These are phyloP conservation scores for Neoarius graeffei DNA, from an alignment of 2,113 vertebrate genomes.

Conservation along the genomic window DNA sequence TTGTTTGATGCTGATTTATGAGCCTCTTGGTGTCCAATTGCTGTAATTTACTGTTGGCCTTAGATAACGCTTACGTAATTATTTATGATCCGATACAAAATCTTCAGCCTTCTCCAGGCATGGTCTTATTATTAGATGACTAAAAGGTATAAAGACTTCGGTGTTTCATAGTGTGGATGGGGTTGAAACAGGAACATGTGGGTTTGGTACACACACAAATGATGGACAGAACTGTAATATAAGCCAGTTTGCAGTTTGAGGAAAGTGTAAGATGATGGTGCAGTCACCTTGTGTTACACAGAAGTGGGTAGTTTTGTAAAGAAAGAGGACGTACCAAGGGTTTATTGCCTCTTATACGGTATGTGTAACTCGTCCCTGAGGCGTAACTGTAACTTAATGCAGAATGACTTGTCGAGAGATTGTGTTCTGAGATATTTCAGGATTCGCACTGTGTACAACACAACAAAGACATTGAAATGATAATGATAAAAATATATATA, in stretches of 20 bases:
- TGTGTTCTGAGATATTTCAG: background rate
- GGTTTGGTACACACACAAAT: background rate
- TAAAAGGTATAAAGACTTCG: background rate
- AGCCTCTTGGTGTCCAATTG: conserved; percentile 16
- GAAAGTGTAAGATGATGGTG: background rate
- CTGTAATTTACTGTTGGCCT: conserved; percentile 7
- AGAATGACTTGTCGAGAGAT: background rate
- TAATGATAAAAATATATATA: background rate
- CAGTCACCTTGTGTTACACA: background rate
- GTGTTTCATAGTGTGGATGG: background rate
- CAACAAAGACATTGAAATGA: background rate
- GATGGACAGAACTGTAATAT: background rate
- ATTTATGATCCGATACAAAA: conserved; percentile 5
- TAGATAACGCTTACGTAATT: background rate
- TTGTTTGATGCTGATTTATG: conserved; percentile 23
- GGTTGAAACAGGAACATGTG: background rate
- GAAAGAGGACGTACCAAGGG: background rate
- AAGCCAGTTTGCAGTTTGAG: conserved; percentile 2
- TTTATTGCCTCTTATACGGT: background rate
- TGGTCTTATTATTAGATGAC: background rate
- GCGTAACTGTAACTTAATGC: background rate
- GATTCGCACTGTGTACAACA: background rate
- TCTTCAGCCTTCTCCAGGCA: background rate
- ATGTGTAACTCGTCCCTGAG: background rate
- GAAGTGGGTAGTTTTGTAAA: background rate